phyloP scores from a whole-genome alignment of 1,140 invertebrate species.

The Apis laboriosa region DNA sequence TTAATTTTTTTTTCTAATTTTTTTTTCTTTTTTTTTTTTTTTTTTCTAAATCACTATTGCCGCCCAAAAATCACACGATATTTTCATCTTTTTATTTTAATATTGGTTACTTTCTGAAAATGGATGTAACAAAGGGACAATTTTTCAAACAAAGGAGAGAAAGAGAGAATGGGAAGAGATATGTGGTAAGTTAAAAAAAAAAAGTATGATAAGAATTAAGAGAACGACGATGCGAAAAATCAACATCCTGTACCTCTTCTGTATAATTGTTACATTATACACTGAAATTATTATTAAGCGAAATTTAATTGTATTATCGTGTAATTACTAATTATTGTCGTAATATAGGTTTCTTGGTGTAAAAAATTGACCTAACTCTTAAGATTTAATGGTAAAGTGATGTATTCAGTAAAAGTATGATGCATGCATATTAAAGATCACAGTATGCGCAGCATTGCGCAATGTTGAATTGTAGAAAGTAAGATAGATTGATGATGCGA shows the following conservation, averaged over 20 bases:
- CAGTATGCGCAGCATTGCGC: slow-evolving; percentile 53
- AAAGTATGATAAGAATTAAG: slow-evolving; percentile 42
- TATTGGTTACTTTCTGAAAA: slow-evolving; percentile 29
- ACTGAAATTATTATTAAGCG: slow-evolving; percentile 72
- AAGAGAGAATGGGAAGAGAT: slow-evolving; percentile 3
- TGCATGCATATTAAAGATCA: slow-evolving; percentile 63
- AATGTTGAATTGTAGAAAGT: slow-evolving; percentile 63
- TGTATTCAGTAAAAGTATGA: slow-evolving; percentile 66
- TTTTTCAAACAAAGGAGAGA: slow-evolving; percentile 21
- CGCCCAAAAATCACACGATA: slow-evolving; percentile 30
- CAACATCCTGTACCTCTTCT: slow-evolving; percentile 74
- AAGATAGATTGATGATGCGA: slow-evolving; percentile 58
- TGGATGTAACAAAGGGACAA: slow-evolving; percentile 37
- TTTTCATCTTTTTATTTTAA: slow-evolving; percentile 40
- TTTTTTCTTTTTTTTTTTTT: background rate
- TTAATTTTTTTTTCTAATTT: background rate
- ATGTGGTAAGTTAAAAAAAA: slow-evolving; percentile 35
- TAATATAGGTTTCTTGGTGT: slow-evolving; percentile 79
- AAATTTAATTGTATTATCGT: slow-evolving; percentile 78
- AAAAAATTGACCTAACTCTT: slow-evolving; percentile 79
- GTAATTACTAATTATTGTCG: slow-evolving; percentile 79
- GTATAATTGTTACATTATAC: slow-evolving; percentile 76
- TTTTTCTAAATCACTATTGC: background rate
- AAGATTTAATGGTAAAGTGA: slow-evolving; percentile 72
- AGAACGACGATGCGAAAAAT: slow-evolving; percentile 55